Base-by-base conservation (phyloP, 2,888 invertebrate species). In the Leptinotarsa tumamoca region DNA sequence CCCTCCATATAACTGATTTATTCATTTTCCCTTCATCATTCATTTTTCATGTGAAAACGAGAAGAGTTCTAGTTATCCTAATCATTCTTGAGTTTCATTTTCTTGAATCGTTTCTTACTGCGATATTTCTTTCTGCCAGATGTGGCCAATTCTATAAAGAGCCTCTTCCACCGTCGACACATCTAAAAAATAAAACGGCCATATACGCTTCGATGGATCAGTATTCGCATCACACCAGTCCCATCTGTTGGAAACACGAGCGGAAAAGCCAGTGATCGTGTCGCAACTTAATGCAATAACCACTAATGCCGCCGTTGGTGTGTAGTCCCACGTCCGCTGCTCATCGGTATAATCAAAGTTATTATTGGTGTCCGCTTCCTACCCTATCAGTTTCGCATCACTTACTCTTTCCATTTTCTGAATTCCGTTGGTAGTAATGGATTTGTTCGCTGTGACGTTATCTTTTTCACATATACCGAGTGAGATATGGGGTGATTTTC, bases 321-420 rank as follows among this genome's bases (percentile, higher is more conserved):
- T 43, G 70, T 70, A n/a, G 58, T 49, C 70, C 58, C 70, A 70
- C 70, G 70, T 49, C 67, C 67, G 17, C 67, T 21, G 67, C 17
- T 67, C 67, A 58, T 67, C 72, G 27, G 54, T 56, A 67, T 72
- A 72, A 72, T 72, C 72, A 72, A 72, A 72, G 67, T 72, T 72
- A 72, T 71, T 71, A 50, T 67, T 56, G 52, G 54, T 49, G 67
- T 52, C 50, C 56, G 72, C 54, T 51, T 27, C 15, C 49, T 43
- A 50, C 72, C 50, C 58, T 72, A 72, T 72, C 72, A 72, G 72
- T 72, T 67, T 43, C 54, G 67, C 58, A 17, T 70, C 61, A 61
- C 61, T 71, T 61, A 50, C 71, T 33, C n/a, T 17, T 18, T 33
- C 17, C 63, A 7, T 18, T 7, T 33, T 33, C 17, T 7, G 14